Base-by-base conservation (phyloP, 2,797 vertebrate genomes). In the Brotula barbata region DNA sequence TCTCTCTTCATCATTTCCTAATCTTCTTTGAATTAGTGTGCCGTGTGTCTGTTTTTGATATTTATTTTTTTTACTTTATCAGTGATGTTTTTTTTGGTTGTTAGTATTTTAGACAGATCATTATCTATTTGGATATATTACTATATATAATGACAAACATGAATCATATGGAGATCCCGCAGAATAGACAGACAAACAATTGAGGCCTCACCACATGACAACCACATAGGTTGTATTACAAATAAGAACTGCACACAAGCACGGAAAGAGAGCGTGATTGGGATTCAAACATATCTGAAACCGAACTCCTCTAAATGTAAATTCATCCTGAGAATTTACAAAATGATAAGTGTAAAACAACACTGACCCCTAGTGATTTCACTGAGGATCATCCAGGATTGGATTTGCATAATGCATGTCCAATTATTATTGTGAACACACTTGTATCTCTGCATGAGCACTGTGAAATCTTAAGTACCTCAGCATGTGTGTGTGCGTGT, bases 311-410 rank as follows among this genome's bases (percentile, higher is more conserved):
- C 31, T 20, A 16, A 53, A 54, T 28, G 9, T 23, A 55, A 52
- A 49, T 7, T 2, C 43, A 50, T 15, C 8, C 5, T n/a, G 33
- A 36, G 1, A 17, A 50, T 58, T 61, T 51, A 47, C 57, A 78
- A 55, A 46, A 22, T 55, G 23, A 44, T 11, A 3, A 11, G 13
- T 25, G 57, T 75, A 77, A 77, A 77, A 56, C 90, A 88, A 90
- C 82, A 91, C 88, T 89, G 89, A 87, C 90, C 88, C 86, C 90
- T 88, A 86, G 87, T 81, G 90, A 47, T 57, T 2, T 1, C 13
- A 54, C 5, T 28, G 1, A 43, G 49, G 15, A 71, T 50, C 15
- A 52, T 31, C 17, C 34, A 31, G 36, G 25, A 47, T 34, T 23
- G 21, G 9, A 62, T 75, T 51, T 76, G 46, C 66, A 71, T 56